Conservation (phyloP, 2,113 vertebrate species). For the Brienomyrus brachyistius region DNA sequence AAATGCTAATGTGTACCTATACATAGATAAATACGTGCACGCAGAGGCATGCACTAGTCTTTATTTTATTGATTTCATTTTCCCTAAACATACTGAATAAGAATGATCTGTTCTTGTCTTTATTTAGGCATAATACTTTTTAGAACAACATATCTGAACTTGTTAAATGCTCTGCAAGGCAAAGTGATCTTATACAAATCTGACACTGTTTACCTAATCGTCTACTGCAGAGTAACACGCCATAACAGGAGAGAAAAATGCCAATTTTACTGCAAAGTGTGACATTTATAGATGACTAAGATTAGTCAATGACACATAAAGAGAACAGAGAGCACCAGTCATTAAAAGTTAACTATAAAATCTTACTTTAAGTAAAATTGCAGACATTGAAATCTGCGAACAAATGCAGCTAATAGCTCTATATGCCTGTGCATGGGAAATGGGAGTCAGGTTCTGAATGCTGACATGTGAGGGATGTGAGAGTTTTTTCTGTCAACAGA, state of each 20-base stretch:
- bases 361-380: background rate
- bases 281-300: conserved; percentile 1
- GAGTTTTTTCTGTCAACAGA: background rate
- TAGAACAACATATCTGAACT: background rate
- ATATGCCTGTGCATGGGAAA: background rate
- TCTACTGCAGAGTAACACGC: background rate
- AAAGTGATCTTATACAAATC: background rate
- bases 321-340: background rate
- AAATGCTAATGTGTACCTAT: background rate
- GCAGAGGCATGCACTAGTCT: background rate
- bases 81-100: background rate
- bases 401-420: background rate
- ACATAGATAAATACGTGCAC: background rate
- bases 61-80: background rate
- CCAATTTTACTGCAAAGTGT: background rate
- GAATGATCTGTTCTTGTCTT: background rate
- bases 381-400: background rate
- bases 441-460: background rate
- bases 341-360: background rate
- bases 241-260: background rate
- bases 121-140: background rate
- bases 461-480: too few species aligned
- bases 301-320: background rate
- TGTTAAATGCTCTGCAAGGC: background rate
- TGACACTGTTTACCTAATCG: background rate